phyloP scores from a whole-genome alignment of 2,113 vertebrate species.

The Gnathonemus echidnorhynchus region DNA sequence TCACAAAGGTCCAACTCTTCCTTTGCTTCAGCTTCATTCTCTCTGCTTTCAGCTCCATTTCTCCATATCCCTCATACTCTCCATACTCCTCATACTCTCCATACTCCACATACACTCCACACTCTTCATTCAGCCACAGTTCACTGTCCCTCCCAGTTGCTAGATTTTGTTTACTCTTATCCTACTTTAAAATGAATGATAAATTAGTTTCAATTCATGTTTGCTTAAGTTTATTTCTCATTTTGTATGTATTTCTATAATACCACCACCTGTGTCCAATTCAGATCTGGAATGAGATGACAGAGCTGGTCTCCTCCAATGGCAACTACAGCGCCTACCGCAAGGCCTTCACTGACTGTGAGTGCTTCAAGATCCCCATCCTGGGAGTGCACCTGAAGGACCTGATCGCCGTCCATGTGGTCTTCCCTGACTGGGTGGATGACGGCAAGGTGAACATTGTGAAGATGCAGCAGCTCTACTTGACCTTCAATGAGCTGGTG shows the following conservation, averaged over 20 bases:
- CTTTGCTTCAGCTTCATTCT: background rate
- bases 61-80: background rate
- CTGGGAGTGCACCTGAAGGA: constrained; percentile 95
- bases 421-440: constrained; percentile 86
- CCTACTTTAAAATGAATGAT: background rate
- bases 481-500: constrained; percentile 88
- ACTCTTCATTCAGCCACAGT: background rate
- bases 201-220: background rate
- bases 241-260: background rate
- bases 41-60: background rate
- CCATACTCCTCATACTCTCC: background rate
- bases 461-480: constrained; percentile 96
- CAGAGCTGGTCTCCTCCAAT: constrained; percentile 88
- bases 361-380: constrained; percentile 91
- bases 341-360: constrained; percentile 82
- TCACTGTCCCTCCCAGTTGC: background rate
- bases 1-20: constrained; percentile 73
- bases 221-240: background rate
- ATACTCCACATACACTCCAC: background rate
- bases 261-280: background rate
- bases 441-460: constrained; percentile 85
- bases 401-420: constrained; percentile 89
- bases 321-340: constrained; percentile 93
- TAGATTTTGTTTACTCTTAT: background rate
- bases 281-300: constrained; percentile 95